phyloP scores from a whole-genome alignment of 1,140 invertebrate species.

The Drosophila pachea region DNA sequence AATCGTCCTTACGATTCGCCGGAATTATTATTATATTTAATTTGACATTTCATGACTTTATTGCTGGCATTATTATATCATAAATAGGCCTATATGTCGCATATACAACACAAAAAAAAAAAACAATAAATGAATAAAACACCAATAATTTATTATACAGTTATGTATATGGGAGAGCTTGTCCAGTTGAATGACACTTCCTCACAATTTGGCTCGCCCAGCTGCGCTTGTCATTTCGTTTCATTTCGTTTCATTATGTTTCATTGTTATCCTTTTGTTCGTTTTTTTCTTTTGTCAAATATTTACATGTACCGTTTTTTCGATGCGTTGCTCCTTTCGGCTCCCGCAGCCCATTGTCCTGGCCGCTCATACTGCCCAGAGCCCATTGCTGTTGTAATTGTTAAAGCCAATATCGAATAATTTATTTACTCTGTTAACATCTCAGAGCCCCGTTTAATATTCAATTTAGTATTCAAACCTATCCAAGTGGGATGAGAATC shows the following conservation, averaged over 20 bases:
- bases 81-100: background rate
- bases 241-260: constrained; percentile 61
- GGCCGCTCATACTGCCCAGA: background rate
- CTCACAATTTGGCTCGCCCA: constrained; percentile 24
- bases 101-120: background rate
- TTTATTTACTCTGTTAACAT: constrained; percentile 70
- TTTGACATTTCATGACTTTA: constrained; percentile 59
- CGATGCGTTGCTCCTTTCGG: background rate
- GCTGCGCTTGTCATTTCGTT: constrained; percentile 61
- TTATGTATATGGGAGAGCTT: background rate
- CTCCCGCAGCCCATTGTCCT: constrained; percentile 23
- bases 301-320: constrained; percentile 66
- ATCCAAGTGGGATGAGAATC: constrained; percentile 43
- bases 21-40: constrained; percentile 44
- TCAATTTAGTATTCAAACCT: constrained; percentile 41
- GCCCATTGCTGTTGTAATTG: constrained; percentile 22
- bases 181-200: constrained; percentile 9
- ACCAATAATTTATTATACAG: background rate
- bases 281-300: constrained; percentile 67
- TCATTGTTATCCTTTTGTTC: constrained; percentile 68
- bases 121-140: background rate
- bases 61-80: constrained; percentile 59
- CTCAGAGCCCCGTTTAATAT: constrained; percentile 44
- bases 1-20: constrained; percentile 45
- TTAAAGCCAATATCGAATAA: constrained; percentile 53